Conservation (phyloP, 2,888 invertebrate species). For the Tetrapedia diversipes region DNA sequence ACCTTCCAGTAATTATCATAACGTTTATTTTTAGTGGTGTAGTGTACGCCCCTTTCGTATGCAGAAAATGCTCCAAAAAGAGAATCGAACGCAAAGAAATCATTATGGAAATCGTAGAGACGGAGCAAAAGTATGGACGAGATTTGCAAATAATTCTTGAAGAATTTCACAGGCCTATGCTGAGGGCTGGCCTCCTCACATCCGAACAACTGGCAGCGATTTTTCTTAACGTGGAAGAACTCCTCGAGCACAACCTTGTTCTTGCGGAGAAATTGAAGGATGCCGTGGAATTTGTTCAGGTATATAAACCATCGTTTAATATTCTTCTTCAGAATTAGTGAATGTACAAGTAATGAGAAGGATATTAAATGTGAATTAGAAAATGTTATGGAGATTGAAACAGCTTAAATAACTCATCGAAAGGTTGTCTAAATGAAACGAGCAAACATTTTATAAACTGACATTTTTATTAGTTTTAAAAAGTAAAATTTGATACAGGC, state of each 20-base stretch:
- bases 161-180: conserved; percentile 96
- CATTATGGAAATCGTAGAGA: conserved; percentile 97
- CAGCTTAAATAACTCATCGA: not conserved
- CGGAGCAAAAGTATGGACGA: conserved; percentile 97
- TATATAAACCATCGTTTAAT: conserved; percentile 39
- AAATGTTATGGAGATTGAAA: not conserved
- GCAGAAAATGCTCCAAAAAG: conserved; percentile 94
- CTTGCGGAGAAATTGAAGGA: conserved; percentile 94
- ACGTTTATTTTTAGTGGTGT: conserved; percentile 83
- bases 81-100: conserved; percentile 96
- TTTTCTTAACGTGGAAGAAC: conserved; percentile 96
- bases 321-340: too few relatives aligned
- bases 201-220: conserved; percentile 95
- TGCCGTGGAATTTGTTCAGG: conserved; percentile 91
- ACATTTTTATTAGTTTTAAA: not conserved
- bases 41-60: conserved; percentile 90
- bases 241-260: conserved; percentile 93
- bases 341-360: too few relatives aligned
- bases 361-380: too few relatives aligned
- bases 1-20: not conserved
- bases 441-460: too few relatives aligned
- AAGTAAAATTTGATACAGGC: not conserved
- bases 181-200: conserved; percentile 95
- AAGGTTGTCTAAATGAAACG: too few relatives aligned
- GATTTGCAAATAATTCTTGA: conserved; percentile 96